phyloP scores from a whole-genome alignment of 2,888 invertebrate species.

The Allolobophora icterica region DNA sequence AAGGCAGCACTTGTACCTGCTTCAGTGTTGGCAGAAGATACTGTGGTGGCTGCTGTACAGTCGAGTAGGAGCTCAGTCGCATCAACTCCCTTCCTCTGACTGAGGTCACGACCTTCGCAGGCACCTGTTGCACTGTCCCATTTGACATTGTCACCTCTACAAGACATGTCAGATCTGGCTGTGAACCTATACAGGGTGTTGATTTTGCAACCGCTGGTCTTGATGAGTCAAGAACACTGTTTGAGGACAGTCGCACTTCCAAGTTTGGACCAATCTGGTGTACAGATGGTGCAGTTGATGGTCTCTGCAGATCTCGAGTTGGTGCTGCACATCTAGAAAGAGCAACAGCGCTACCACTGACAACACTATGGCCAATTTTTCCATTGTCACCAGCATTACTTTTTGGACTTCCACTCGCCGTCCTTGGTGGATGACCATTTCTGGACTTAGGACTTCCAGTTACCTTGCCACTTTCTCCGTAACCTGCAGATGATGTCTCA shows the following conservation, averaged over 20 bases:
- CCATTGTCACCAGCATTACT: neutral
- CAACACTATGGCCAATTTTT: neutral
- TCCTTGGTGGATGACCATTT: neutral
- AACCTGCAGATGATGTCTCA: neutral
- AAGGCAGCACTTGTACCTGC: neutral
- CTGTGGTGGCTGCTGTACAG: neutral
- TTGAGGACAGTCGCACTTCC: neutral
- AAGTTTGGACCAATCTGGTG: neutral
- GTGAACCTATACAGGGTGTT: neutral
- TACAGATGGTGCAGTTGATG: constrained; percentile 28
- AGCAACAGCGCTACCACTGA: neutral
- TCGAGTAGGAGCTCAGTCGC: constrained; percentile 23
- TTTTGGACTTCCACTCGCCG: neutral
- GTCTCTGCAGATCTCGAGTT: constrained; percentile 20
- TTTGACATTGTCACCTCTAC: constrained; percentile 18
- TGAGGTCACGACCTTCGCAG: constrained; percentile 20
- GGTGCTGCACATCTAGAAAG: constrained; percentile 20
- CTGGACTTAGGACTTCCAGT: neutral
- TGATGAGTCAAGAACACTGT: neutral
- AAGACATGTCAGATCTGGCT: constrained; percentile 22
- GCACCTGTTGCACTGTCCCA: constrained; percentile 12
- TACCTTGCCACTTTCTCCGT: neutral
- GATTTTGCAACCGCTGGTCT: neutral
- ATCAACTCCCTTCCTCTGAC: constrained; percentile 1
- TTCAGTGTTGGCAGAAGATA: constrained; percentile 12